Percentiles rank a stretch among this genome's conserved stretches.
These are phyloP conservation scores for Stictocephala bisonia DNA, from an alignment of 2,888 invertebrate genomes.

Conservation along the genomic window DNA sequence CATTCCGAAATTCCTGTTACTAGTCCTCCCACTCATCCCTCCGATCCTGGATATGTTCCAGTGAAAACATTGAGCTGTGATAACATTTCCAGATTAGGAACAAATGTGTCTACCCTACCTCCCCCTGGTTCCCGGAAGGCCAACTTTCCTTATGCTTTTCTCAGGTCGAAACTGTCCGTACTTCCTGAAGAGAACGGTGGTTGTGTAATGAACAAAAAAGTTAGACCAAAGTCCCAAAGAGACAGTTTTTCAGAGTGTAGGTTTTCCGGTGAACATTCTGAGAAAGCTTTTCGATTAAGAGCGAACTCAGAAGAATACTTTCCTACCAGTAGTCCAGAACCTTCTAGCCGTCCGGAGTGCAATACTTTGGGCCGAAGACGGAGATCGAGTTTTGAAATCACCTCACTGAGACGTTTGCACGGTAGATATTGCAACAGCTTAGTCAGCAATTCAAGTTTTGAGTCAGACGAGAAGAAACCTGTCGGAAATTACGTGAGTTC, in stretches of 20 bases:
- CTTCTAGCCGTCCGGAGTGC: constrained; percentile 56
- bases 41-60: constrained; percentile 65
- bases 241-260: constrained; percentile 69
- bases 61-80: constrained; percentile 78
- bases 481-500: constrained; percentile 78
- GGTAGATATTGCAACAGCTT: constrained; percentile 58
- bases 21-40: constrained; percentile 48
- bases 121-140: constrained; percentile 68
- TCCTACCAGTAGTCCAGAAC: constrained; percentile 61
- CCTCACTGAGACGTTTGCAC: constrained; percentile 35
- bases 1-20: constrained; percentile 9
- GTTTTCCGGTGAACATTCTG: constrained; percentile 65
- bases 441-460: constrained; percentile 52
- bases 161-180: constrained; percentile 80
- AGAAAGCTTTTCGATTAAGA: constrained; percentile 64
- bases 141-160: constrained; percentile 81
- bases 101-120: constrained; percentile 62
- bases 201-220: constrained; percentile 64
- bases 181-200: constrained; percentile 76
- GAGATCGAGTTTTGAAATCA: constrained; percentile 53
- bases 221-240: constrained; percentile 65
- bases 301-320: constrained; percentile 73
- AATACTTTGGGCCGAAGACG: constrained; percentile 56
- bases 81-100: constrained; percentile 74
- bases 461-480: constrained; percentile 62